A percentile compares a stretch with the other conserved stretches of the same genome.
These are phyloP conservation scores for Limosa lapponica DNA, from an alignment of 2,797 vertebrate genomes.

Conservation along the genomic window DNA sequence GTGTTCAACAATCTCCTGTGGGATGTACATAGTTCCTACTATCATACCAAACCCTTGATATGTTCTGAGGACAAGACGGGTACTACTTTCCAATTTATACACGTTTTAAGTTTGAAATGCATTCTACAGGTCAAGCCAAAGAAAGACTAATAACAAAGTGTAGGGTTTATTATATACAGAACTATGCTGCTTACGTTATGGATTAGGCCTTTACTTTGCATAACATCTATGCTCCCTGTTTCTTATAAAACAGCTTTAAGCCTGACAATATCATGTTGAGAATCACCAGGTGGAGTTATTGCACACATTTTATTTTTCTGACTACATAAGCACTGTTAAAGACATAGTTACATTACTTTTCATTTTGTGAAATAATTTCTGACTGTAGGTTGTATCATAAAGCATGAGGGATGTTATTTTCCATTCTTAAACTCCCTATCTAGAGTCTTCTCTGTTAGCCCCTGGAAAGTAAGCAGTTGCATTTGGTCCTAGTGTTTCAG, in stretches of 20 bases:
- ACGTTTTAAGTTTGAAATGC: background rate
- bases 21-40: background rate
- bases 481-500: background rate
- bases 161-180: background rate
- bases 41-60: background rate
- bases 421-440: background rate
- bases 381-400: background rate
- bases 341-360: background rate
- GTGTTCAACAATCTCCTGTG: background rate
- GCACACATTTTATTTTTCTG: constrained; percentile 21
- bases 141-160: background rate
- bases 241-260: background rate
- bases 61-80: background rate
- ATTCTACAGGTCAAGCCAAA: background rate
- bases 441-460: background rate
- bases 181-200: background rate
- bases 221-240: background rate
- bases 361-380: constrained; percentile 17
- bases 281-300: constrained; percentile 68
- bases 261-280: background rate
- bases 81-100: background rate
- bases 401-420: background rate
- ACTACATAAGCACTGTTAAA: background rate
- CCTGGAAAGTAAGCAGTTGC: background rate
- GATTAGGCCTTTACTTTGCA: background rate